Percentiles rank a stretch among this genome's conserved stretches.
phyloP scores from a whole-genome alignment of 2,888 invertebrate species.

The Tholera decimalis region DNA sequence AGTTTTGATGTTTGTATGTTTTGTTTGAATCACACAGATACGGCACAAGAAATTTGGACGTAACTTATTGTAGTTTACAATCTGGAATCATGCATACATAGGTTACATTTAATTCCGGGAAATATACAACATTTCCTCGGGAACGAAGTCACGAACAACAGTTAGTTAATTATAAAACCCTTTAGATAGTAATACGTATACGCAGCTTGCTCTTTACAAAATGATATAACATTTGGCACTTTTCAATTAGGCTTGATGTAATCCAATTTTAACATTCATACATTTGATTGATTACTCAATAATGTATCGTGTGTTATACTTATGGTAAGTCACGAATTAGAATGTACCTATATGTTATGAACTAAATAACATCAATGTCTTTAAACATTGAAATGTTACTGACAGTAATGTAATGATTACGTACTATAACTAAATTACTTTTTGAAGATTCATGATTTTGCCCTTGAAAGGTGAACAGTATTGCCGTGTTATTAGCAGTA shows the following conservation, averaged over 20 bases:
- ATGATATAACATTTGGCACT: slow-evolving; percentile 1
- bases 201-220: background rate
- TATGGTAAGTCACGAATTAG: slow-evolving; percentile 76
- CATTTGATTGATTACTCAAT: slow-evolving; percentile 74
- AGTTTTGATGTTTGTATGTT: too few relatives aligned
- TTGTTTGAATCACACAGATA: too few relatives aligned
- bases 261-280: slow-evolving; percentile 41
- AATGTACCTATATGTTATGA: slow-evolving; percentile 61
- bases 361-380: slow-evolving; percentile 56
- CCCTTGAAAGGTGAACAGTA: slow-evolving; percentile 7
- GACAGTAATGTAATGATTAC: background rate
- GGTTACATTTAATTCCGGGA: too few relatives aligned
- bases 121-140: too few relatives aligned
- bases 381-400: slow-evolving; percentile 56
- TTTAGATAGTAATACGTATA: too few relatives aligned
- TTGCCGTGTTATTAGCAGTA: background rate
- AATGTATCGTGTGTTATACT: slow-evolving; percentile 59
- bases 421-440: slow-evolving; percentile 4
- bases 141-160: too few relatives aligned
- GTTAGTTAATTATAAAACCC: too few relatives aligned
- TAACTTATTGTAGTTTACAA: too few relatives aligned
- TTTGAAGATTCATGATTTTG: slow-evolving; percentile 13
- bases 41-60: too few relatives aligned
- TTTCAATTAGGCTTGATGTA: slow-evolving; percentile 36
- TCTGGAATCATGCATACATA: too few relatives aligned